phyloP scores from a whole-genome alignment of 2,888 invertebrate species.

The Morpho deidamia region DNA sequence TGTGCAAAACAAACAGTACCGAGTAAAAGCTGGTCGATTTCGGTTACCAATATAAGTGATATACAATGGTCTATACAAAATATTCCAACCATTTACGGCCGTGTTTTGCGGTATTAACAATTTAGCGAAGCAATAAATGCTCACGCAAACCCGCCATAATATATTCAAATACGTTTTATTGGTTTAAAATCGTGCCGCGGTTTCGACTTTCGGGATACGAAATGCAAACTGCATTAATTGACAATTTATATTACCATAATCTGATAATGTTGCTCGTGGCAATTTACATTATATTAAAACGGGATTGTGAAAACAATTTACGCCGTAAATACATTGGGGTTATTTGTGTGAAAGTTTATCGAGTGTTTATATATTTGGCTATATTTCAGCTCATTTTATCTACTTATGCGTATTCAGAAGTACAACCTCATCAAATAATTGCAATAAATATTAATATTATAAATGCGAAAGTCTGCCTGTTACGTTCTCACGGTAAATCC shows the following conservation, averaged over 20 bases:
- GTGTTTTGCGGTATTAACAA: slow-evolving; percentile 61
- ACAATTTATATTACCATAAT: slow-evolving; percentile 22
- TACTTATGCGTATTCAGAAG: no score
- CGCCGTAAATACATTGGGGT: not conserved
- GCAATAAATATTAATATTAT: no score
- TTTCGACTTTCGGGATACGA: slow-evolving; percentile 26
- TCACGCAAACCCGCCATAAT: slow-evolving; percentile 48
- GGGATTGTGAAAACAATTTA: slow-evolving; percentile 7
- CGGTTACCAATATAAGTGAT: slow-evolving; percentile 20
- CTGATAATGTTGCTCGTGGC: slow-evolving; percentile 14
- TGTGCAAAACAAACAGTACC: slow-evolving; percentile 13
- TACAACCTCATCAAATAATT: no score
- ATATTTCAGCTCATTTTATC: no score
- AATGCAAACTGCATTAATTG: slow-evolving; percentile 31
- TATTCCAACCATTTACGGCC: slow-evolving; percentile 52
- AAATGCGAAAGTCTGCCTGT: no score
- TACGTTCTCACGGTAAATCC: no score
- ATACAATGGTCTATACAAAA: slow-evolving; percentile 35
- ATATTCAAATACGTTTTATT: slow-evolving; percentile 50
- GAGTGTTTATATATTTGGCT: no score
- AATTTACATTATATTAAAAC: slow-evolving; percentile 16
- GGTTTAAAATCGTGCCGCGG: slow-evolving; percentile 30
- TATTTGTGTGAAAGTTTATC: not conserved
- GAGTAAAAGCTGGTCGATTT: slow-evolving; percentile 13
- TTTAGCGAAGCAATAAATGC: slow-evolving; percentile 58